Evolutionary conservation across 1,140 invertebrate genomes (phyloP).

Genomic region (Papilio aristodemus): DNA sequence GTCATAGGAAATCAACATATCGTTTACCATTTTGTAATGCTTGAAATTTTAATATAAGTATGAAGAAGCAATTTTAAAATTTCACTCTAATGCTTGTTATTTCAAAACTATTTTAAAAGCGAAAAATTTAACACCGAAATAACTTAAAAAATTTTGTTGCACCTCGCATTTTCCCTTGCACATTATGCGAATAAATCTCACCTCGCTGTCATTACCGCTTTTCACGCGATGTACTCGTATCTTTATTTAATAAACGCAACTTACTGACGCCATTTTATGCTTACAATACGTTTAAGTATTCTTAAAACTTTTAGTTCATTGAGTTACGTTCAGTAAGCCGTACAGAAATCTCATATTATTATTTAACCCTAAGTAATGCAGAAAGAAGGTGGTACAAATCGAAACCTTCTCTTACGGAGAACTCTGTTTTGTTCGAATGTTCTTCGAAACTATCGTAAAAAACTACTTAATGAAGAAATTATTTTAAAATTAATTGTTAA

Average conservation of each 20-base stretch:
- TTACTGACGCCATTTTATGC: constrained; percentile 5
- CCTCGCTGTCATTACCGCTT: constrained; percentile 24
- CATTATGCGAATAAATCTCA: constrained; percentile 23
- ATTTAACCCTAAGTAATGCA: neutral
- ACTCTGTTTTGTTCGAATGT: no score
- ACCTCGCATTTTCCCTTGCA: constrained; percentile 26
- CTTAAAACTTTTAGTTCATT: constrained; percentile 1
- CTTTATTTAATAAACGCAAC: constrained; percentile 27
- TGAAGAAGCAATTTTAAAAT: no score
- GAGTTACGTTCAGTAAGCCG: neutral
- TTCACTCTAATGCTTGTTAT: no score
- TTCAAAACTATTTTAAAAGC: neutral
- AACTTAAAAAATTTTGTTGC: constrained; percentile 11
- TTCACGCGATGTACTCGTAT: constrained; percentile 21
- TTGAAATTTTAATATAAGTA: no score
- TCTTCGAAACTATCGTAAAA: no score
- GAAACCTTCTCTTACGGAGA: no score
- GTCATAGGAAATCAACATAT: no score
- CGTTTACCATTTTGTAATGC: no score
- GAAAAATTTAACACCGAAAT: constrained; percentile 9
- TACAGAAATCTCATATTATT: neutral
- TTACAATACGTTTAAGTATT: neutral
- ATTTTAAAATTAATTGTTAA: no score
- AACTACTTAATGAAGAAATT: no score
- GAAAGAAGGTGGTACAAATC: no score